phyloP scores from a whole-genome alignment of 2,797 vertebrate genomes.

The Urophycis tenuis region DNA sequence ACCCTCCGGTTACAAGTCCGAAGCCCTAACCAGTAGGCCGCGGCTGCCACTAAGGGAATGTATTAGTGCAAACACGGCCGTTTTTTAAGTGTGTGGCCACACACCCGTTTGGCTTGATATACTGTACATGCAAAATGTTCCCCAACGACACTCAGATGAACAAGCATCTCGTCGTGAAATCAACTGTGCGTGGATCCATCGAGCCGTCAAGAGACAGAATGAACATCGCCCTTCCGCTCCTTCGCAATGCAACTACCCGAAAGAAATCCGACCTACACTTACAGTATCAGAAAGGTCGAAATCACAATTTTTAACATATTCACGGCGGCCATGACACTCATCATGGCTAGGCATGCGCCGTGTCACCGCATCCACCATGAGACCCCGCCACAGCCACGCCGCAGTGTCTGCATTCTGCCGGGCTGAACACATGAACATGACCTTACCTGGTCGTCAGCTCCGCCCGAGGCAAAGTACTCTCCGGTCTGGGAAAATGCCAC shows the following conservation, averaged over 20 bases:
- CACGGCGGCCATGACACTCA: not conserved
- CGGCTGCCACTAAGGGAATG: not conserved
- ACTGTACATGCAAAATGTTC: not conserved
- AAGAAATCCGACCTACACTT: not conserved
- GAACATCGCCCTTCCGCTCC: not conserved
- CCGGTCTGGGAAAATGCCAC: conserved; percentile 85
- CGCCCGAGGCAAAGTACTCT: conserved; percentile 86
- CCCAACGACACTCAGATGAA: not conserved
- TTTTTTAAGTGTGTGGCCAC: not conserved
- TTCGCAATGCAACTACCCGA: not conserved
- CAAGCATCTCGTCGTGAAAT: not conserved
- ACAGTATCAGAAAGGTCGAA: not conserved
- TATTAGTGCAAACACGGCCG: not conserved
- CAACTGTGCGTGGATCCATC: not conserved
- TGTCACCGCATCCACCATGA: not conserved
- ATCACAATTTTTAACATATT: not conserved
- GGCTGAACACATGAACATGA: not conserved
- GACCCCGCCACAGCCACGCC: not conserved
- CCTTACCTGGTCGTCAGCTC: conserved; percentile 88
- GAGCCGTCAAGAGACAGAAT: not conserved
- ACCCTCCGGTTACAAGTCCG: no score
- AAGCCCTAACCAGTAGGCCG: no score
- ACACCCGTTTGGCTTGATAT: no score
- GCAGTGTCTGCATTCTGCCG: not conserved
- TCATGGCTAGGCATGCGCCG: no score